Evolutionary conservation across 2,888 invertebrate species (phyloP), one percentile per base, ranked within the genome.

Genomic region (Harpalus rubripes): DNA sequence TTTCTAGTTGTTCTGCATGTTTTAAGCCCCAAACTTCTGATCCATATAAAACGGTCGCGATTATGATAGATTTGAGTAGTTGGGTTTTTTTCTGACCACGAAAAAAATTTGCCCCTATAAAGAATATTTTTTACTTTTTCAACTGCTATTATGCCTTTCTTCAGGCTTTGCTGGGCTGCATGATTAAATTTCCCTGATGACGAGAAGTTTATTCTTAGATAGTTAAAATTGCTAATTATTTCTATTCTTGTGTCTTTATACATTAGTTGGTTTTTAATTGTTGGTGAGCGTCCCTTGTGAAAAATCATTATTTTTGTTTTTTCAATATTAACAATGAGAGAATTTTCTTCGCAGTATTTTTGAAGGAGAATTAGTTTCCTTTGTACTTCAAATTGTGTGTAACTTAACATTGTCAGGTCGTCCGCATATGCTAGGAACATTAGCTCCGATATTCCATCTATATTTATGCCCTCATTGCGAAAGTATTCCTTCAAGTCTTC

Each of bases 281-380:
- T 56, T n/a, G 15, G 16, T 59, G 18, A 63, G 15, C 74, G 15
- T 15, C 74, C 74, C n/a, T 52, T 15, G 74, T 52, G 74, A 52
- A 74, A 18, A 10, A 52, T 44, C 15, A 74, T 10, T 18, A 74
- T 74, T 74, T 74, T 52, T 12, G 52, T 74, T 41, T 74, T 74
- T 41, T 74, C 16, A 15, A 18, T 15, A n/a, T 68, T 74, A 6
- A 74, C 74, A n/a, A 22, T n/a, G 10, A 74, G 39, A 2, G 12
- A 52, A 15, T 74, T 74, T 74, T 74, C 32, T 39, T 74, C 52
- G 39, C 44, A 44, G 41, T 74, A 74, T 74, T 74, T 74, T 44
- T 15, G 3, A 1, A 74, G 44, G 16, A 18, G 16, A n/a, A 12
- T 15, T 18, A 74, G 44, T 74, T 74, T 74, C 7, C 8, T 7